A percentile compares a stretch with the other conserved stretches of the same genome.
phyloP scores from a whole-genome alignment of 2,888 invertebrate species.

The Microctonus brassicae region DNA sequence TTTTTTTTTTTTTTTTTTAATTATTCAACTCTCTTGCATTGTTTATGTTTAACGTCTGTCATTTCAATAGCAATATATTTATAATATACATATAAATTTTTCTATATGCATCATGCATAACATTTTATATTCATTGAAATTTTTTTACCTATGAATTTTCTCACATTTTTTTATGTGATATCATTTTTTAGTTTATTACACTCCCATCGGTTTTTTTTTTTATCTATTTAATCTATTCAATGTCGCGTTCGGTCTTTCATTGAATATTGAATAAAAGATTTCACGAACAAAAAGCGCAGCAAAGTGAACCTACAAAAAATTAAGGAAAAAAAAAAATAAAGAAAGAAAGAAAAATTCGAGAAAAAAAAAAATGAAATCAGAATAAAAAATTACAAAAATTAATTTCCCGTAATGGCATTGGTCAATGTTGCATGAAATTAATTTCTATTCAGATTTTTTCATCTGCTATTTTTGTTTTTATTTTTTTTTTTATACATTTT shows the following conservation, averaged over 20 bases:
- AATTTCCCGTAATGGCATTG: background rate
- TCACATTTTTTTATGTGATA: no score
- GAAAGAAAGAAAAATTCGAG: background rate
- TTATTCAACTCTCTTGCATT: no score
- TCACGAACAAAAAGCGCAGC: background rate
- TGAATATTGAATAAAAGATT: constrained; percentile 27
- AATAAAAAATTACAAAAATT: no score
- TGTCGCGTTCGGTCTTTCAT: constrained; percentile 12
- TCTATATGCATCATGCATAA: no score
- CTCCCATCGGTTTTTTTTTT: background rate
- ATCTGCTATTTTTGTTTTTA: background rate
- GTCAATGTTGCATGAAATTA: background rate
- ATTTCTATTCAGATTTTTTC: background rate
- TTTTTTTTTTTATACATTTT: background rate
- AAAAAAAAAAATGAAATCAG: background rate
- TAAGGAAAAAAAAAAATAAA: background rate
- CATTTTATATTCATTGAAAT: no score
- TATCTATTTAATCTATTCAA: background rate
- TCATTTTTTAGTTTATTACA: no score
- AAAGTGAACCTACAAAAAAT: background rate
- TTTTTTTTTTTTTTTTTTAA: background rate
- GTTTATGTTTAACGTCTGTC: no score
- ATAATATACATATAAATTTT: no score
- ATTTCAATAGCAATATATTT: no score
- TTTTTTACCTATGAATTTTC: no score